A percentile compares a stretch with the other conserved stretches of the same genome.
These are phyloP conservation scores for Acromyrmex echinatior DNA, from an alignment of 1,140 invertebrate genomes.

Conservation along the genomic window DNA sequence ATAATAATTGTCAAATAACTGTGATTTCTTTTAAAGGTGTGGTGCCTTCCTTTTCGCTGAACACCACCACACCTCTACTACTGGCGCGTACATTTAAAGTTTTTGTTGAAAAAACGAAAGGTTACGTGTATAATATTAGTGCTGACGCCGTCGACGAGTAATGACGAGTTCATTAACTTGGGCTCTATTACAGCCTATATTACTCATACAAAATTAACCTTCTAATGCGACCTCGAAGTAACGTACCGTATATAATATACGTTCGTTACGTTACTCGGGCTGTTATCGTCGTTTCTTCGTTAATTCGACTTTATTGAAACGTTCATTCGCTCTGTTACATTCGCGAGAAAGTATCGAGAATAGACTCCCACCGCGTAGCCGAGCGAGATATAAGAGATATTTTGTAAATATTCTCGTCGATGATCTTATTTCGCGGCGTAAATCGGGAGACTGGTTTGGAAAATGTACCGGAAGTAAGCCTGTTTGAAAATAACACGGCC, in stretches of 20 bases:
- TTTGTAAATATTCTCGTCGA: not conserved
- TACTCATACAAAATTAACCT: slow-evolving; percentile 45
- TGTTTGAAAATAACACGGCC: slow-evolving; percentile 50
- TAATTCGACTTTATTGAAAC: slow-evolving; percentile 15
- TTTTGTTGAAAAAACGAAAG: not conserved
- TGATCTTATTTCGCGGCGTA: not conserved
- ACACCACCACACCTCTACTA: not conserved
- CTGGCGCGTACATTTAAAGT: not conserved
- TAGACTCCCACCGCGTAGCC: not conserved
- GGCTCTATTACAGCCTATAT: not conserved
- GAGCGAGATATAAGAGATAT: not conserved
- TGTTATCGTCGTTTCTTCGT: not conserved
- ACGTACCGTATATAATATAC: slow-evolving; percentile 6
- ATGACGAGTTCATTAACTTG: slow-evolving; percentile 38
- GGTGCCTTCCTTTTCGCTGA: not conserved
- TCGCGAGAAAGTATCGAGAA: not conserved
- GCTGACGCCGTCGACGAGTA: slow-evolving; percentile 3
- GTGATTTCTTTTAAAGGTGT: not conserved
- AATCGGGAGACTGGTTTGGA: slow-evolving; percentile 33
- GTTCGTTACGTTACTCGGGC: not conserved
- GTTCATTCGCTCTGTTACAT: not conserved
- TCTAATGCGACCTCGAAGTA: slow-evolving; percentile 41
- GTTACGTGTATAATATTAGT: slow-evolving; percentile 2
- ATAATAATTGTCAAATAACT: not conserved
- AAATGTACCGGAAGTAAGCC: slow-evolving; percentile 51